Evolutionary conservation across 30 jellyfish, hydroid and myxozoan genomes (phyloP), one percentile per base, ranked within the genome.

Genomic region (Aurelia aurita): DNA sequence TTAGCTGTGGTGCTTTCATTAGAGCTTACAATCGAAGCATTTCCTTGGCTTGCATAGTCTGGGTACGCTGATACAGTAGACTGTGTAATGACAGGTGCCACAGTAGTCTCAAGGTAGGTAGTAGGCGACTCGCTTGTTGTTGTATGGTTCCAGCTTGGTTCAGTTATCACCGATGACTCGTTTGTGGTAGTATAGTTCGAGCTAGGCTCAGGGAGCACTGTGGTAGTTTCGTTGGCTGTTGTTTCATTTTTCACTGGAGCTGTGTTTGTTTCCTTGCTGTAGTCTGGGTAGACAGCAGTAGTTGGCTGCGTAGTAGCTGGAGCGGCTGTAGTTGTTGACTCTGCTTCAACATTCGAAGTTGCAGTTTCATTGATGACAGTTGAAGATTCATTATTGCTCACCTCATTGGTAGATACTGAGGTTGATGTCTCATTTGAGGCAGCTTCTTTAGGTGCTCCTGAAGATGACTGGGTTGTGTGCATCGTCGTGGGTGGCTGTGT

Each of bases 101-200:
- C 16, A 39, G 73, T 14, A 55, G 47, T 21, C 21, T 13, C 23
- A 58, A 77, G 20, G 79, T 77, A 55, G 86, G 67, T 31, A 83
- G 87, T 68, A 53, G 35, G 1, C 78, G 93, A 67, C 49, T 83
- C 15, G 93, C 69, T 68, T 47, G 27, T 22, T 49, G 80, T 31
- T 27, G 18, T 15, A 45, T 49, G 60, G 80, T 54, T 45, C 45
- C 65, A 14, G 10, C 27, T 69, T 4, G 73, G 35, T 61, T 22
- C 39, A 22, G 25, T 22, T 3, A 22, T 19, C 19, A 22, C 53
- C n/a, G 29, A 61, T 19, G 72, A 35, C 31, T 60, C 72, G 27
- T 9, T 60, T 60, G 73, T 61, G 31, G 73, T 22, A 22, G 51
- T 15, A 6, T 39, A 6, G 51, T 39, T 39, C 15, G 51, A 5